Percentiles rank a stretch among this genome's conserved stretches.
These are phyloP conservation scores for Fistularia tabacaria DNA, from an alignment of 2,797 vertebrate species.

Conservation along the genomic window DNA sequence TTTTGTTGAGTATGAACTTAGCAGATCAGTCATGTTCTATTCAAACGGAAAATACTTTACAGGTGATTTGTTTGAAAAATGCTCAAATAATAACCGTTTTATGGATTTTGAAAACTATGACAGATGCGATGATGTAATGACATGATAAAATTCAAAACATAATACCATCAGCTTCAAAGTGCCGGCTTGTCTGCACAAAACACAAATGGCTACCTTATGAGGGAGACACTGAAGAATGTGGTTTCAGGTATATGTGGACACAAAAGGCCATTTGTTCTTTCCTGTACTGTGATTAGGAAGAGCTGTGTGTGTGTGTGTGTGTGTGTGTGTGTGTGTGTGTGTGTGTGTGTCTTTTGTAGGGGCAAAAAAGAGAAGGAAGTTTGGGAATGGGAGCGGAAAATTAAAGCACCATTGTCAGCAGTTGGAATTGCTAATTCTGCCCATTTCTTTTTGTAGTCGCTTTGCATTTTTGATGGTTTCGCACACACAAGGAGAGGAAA, in stretches of 20 bases:
- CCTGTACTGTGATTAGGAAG: conserved; percentile 8
- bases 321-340: neutral
- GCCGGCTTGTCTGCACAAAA: neutral
- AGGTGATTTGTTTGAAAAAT: too few species aligned
- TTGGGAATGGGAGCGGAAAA: neutral
- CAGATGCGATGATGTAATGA: too few species aligned
- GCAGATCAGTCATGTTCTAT: too few species aligned
- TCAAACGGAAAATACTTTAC: too few species aligned
- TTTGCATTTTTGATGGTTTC: neutral
- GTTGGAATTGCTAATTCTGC: neutral
- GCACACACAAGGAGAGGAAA: too few species aligned
- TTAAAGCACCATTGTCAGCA: too few species aligned
- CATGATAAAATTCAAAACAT: too few species aligned
- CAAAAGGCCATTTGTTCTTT: conserved; percentile 47
- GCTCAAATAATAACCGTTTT: too few species aligned
- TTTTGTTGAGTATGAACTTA: too few species aligned
- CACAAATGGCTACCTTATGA: conserved; percentile 6
- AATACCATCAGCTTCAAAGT: neutral
- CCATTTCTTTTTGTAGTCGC: neutral
- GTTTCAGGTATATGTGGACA: conserved; percentile 52
- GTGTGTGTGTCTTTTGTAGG: too few species aligned
- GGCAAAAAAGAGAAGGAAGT: neutral
- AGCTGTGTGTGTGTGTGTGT: neutral
- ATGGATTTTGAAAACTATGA: too few species aligned
- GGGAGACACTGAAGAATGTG: conserved; percentile 2